Conservation (phyloP, 2,888 invertebrate genomes). For the Drosophila austrosaltans region DNA sequence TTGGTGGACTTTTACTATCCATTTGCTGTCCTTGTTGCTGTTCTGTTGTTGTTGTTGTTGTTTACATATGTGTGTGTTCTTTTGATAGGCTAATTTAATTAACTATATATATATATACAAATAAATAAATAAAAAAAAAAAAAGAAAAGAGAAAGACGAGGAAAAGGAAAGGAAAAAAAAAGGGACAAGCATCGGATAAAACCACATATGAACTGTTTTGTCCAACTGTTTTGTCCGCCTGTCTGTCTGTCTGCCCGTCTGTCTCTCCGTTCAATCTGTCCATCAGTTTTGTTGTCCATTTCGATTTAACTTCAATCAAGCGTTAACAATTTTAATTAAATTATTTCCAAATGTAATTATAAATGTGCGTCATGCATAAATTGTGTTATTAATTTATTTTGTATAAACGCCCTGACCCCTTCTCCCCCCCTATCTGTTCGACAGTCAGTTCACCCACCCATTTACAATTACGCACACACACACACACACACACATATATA, state of each 20-base stretch:
- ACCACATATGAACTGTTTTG: neutral
- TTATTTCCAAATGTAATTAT: constrained; percentile 80
- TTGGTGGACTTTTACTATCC: constrained; percentile 45
- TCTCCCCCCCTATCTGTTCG: neutral
- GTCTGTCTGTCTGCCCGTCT: neutral
- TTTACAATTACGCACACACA: constrained; percentile 43
- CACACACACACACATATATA: neutral
- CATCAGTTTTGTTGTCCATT: constrained; percentile 41
- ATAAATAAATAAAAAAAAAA: neutral
- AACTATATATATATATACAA: constrained; percentile 27
- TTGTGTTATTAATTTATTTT: constrained; percentile 75
- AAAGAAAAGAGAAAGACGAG: neutral
- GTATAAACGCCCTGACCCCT: constrained; percentile 1
- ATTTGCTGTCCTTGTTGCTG: constrained; percentile 20
- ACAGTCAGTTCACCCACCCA: constrained; percentile 22
- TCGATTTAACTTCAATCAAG: constrained; percentile 79
- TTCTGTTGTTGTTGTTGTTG: neutral
- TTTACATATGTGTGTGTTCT: constrained; percentile 8
- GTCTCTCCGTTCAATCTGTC: constrained; percentile 12
- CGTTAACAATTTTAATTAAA: constrained; percentile 81
- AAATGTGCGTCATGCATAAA: constrained; percentile 76
- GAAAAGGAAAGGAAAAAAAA: neutral
- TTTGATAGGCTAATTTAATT: constrained; percentile 70
- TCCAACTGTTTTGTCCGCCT: neutral
- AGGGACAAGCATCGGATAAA: neutral